A percentile compares a stretch with the other conserved stretches of the same genome.
phyloP scores from a whole-genome alignment of 2,113 vertebrate species.

The Passer montanus region DNA sequence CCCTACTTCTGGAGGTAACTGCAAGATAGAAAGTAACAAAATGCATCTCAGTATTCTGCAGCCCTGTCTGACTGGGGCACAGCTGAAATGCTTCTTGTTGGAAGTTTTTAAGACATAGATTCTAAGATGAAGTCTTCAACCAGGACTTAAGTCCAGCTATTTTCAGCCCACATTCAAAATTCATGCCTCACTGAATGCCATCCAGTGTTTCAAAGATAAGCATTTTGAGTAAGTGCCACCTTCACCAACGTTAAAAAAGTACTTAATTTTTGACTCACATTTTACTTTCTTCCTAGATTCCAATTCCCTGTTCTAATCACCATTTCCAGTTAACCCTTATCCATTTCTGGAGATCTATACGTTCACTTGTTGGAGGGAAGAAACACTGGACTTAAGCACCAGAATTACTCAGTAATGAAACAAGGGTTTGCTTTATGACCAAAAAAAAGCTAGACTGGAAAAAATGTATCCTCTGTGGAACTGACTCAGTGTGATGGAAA shows the following conservation, averaged over 20 bases:
- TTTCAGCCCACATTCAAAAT: background rate
- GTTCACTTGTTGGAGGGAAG: background rate
- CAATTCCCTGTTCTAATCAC: background rate
- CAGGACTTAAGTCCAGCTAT: background rate
- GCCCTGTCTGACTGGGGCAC: background rate
- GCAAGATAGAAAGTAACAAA: background rate
- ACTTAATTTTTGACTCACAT: background rate
- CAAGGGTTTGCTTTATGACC: background rate
- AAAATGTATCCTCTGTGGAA: background rate
- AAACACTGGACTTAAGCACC: background rate
- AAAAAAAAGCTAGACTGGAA: background rate
- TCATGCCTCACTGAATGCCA: background rate
- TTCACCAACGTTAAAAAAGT: background rate
- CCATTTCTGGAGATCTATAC: background rate
- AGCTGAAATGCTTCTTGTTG: background rate
- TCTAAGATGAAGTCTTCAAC: background rate
- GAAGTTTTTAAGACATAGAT: background rate
- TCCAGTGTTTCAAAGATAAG: background rate
- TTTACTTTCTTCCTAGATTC: background rate
- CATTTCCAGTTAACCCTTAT: background rate
- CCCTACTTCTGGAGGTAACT: background rate
- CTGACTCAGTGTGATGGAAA: background rate
- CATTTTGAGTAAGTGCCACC: background rate
- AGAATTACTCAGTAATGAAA: background rate
- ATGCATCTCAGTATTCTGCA: background rate